Evolutionary conservation across 2,888 invertebrate genomes (phyloP), one percentile per base, ranked within the genome.

Genomic region (Dryomyza anilis): DNA sequence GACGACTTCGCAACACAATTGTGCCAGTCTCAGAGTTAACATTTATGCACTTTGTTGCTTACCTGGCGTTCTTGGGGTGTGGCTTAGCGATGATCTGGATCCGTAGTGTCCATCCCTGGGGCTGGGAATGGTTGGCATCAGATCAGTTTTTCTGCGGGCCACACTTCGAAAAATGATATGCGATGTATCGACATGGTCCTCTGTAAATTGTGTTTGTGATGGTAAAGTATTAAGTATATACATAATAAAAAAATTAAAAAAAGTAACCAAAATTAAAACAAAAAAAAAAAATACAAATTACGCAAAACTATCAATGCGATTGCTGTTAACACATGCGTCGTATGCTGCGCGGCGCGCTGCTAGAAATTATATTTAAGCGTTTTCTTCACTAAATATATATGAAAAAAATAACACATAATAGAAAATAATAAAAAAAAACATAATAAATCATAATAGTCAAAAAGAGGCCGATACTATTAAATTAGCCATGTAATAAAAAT

Each of bases 91-190:
- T 75, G 86, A 82, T 79, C 84, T 83, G 76, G 85, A 84, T 78
- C 82, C 83, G 74, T 82, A 85, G 70, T 85, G 83, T 75, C 84
- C 83, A 77, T 90, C 91, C 76, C 90, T 86, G 69, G 89, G 87
- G 74, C 87, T 89, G 74, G 94, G 94, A 84, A 93, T 88, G 75
- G 95, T 95, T 72, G 95, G 95, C 86, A 94, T 92, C 81, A 95
- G 87, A 87, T 95, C 95, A 70, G 95, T 95, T 85, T 93, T 91
- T 77, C 93, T 89, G 76, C 94, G 89, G 77, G 92, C 93, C 79
- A 92, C 91, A 71, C 92, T 91, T 72, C 89, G 89, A 87, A 91
- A 92, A 83, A 88, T 86, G 75, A 88, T 86, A 66, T 88, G 86
- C 79, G 81, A 76, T 76, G 81, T 77, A 76, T 83, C 84, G 75